Evolutionary conservation across 2,113 vertebrate genomes (phyloP), one percentile per base, ranked within the genome.

Genomic region (Xiphophorus couchianus): DNA sequence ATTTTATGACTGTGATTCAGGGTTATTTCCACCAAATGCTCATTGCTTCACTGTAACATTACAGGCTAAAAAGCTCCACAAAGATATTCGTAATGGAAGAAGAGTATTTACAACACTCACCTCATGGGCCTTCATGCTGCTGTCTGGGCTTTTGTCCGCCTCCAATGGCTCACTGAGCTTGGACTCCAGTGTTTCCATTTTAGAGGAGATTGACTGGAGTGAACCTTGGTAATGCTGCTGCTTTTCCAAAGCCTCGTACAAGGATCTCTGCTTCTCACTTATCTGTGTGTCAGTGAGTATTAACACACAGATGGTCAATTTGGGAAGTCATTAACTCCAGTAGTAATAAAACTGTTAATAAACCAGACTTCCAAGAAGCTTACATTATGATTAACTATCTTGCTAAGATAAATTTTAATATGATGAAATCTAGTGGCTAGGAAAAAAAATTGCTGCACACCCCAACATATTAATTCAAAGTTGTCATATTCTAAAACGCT

Each of bases 161-260:
- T 96, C 95, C 9, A 96, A 81, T 30, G 94, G 94, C 77, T 97
- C 95, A 27, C 95, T 95, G 39, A 99, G 94, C 70, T 96, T 96
- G 62, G 93, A 80, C 88, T 99, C 98, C 17, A 93, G 84, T 3
- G 92, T 92, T 83, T 99, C 98, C 98, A 99, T 99, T 86, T 97
- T 97, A 0, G 96, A 95, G 1, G 98, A 98, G 91, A 98, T 95
- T 22, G 96, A 97, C 90, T 98, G 98, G 0, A 99, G 96, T 0
- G 96, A 93, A 77, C 97, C 96, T 88, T 99, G 97, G 77, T 98
- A 98, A 67, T 94, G 96, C 76, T 99, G 97, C 13, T 99, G 98
- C 65, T 97, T 96, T 73, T 99, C 97, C 85, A 99, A 93, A 65
- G 97, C 97, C 90, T 99, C 97, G 30, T 99, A 99, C 66, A 99